A percentile compares a stretch with the other conserved stretches of the same genome.
These are phyloP conservation scores for Tachycineta bicolor DNA, from an alignment of 2,113 vertebrate genomes.

Conservation along the genomic window DNA sequence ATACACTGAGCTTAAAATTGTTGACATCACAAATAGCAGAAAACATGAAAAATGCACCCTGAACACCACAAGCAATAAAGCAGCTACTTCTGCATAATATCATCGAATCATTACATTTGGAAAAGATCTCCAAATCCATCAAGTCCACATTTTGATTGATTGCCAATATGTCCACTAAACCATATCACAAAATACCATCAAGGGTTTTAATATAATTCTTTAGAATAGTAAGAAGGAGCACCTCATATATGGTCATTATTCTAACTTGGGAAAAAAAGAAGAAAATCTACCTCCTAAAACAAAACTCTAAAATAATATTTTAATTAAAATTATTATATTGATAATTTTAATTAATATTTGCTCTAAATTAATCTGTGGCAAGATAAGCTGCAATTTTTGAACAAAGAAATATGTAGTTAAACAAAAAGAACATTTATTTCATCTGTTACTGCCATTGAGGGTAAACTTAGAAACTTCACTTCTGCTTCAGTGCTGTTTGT, in stretches of 20 bases:
- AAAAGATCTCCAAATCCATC: neutral
- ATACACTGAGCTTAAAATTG: neutral
- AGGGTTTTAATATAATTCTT: neutral
- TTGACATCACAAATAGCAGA: neutral
- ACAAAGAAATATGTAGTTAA: neutral
- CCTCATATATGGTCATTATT: neutral
- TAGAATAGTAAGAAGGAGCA: neutral
- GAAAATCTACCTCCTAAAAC: neutral
- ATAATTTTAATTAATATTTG: neutral
- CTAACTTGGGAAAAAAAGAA: neutral
- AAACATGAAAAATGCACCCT: neutral
- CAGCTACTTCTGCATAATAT: neutral
- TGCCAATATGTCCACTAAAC: neutral
- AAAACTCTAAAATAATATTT: neutral
- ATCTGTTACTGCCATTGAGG: neutral
- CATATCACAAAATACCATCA: neutral
- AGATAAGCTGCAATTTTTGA: neutral
- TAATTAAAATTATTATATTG: neutral
- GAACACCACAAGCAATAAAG: neutral
- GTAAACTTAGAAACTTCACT: neutral
- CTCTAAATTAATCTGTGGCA: neutral
- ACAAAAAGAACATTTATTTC: neutral
- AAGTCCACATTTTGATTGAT: neutral
- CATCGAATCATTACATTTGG: neutral
- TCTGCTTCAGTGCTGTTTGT: neutral